phyloP scores from a whole-genome alignment of 2,797 vertebrate genomes.

The Crenuchus spilurus region DNA sequence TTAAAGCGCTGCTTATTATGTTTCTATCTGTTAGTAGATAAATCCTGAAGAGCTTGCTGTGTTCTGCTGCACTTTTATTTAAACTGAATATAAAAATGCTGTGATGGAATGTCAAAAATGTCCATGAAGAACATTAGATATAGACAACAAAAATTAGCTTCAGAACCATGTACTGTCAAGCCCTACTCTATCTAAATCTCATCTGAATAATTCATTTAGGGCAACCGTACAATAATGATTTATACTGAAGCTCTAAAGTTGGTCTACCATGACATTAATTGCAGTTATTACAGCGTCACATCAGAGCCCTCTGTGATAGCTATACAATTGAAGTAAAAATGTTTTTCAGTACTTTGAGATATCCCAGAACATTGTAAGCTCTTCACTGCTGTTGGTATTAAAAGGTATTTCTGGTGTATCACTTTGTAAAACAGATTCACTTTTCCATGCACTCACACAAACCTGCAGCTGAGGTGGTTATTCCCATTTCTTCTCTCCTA shows the following conservation, averaged over 20 bases:
- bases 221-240: not conserved
- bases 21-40: not conserved
- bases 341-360: no score
- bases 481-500: not conserved
- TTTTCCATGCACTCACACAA: not conserved
- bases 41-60: not conserved
- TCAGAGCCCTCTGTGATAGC: not conserved
- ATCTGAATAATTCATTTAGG: constrained; percentile 14
- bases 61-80: not conserved
- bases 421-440: not conserved
- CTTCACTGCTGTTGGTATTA: not conserved
- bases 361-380: not conserved
- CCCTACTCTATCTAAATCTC: not conserved
- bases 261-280: not conserved
- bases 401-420: not conserved
- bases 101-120: not conserved
- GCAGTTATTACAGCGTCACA: not conserved
- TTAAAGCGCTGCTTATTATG: not conserved
- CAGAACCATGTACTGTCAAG: not conserved
- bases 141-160: not conserved
- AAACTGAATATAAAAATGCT: not conserved
- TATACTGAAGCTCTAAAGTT: not conserved
- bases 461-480: not conserved
- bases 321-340: no score
- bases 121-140: not conserved